These are phyloP conservation scores for Leptopterna dolabrata DNA, from an alignment of 2,888 invertebrate genomes.

Conservation along the genomic window DNA sequence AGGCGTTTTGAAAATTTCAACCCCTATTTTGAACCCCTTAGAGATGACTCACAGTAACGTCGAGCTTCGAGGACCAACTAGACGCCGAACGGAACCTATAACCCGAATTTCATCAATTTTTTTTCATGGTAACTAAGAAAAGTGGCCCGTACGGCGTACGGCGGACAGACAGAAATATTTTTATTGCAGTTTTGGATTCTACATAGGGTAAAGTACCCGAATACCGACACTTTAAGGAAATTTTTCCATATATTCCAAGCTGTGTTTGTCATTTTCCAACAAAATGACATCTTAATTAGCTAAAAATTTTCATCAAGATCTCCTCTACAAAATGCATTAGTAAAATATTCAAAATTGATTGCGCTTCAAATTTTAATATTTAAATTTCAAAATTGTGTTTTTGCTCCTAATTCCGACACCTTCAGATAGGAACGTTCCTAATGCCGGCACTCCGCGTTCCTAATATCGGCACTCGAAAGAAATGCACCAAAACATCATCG, in stretches of 20 bases:
- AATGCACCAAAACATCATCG: background rate
- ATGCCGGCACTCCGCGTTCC: background rate
- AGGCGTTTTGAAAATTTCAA: no score
- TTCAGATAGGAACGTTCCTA: background rate
- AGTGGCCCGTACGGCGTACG: no score
- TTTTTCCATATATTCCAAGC: background rate
- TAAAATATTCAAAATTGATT: background rate
- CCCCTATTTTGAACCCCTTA: no score
- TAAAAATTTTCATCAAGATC: background rate
- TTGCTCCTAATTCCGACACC: background rate
- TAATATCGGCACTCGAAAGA: background rate
- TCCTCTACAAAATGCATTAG: background rate
- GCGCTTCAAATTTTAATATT: background rate
- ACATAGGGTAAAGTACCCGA: background rate
- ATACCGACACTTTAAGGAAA: background rate
- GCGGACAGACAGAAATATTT: no score
- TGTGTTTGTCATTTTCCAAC: background rate
- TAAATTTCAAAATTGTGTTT: slow-evolving; percentile 8
- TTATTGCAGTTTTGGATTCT: no score
- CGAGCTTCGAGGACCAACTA: no score
- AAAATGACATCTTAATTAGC: background rate
- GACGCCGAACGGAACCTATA: no score
- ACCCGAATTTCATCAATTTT: no score
- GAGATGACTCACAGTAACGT: no score
- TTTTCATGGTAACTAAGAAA: no score